Conservation (phyloP, 2,113 vertebrate genomes). For the Periophthalmodon schlosseri region DNA sequence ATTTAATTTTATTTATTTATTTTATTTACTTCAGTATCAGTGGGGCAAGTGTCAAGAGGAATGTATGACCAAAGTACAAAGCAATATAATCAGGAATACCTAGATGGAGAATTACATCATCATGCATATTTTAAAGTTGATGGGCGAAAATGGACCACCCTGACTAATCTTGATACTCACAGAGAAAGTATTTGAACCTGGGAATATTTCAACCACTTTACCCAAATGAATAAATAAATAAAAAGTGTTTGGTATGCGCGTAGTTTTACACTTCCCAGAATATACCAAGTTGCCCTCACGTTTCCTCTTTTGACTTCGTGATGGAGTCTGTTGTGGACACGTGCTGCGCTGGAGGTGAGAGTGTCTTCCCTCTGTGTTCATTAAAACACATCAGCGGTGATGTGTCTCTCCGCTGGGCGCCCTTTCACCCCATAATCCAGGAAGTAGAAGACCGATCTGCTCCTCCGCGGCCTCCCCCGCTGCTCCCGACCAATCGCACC, state of each 20-base stretch:
- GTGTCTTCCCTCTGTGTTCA: constrained; percentile 28
- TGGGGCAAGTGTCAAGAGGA: no score
- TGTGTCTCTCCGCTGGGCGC: constrained; percentile 32
- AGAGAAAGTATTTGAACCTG: no score
- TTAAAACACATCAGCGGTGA: constrained; percentile 42
- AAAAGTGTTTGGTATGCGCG: background rate
- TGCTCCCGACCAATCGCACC: constrained; percentile 57
- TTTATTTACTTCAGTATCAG: no score
- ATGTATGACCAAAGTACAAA: no score
- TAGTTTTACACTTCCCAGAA: background rate
- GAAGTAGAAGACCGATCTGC: constrained; percentile 45
- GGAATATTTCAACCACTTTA: background rate
- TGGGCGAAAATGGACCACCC: no score
- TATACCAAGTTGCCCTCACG: background rate
- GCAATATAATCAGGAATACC: no score
- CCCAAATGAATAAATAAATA: background rate
- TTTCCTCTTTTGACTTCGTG: background rate
- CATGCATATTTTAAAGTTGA: no score
- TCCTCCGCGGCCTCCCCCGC: constrained; percentile 31
- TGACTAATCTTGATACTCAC: no score
- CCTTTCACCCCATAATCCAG: constrained; percentile 52
- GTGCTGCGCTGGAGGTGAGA: background rate
- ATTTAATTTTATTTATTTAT: no score
- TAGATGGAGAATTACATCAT: no score
- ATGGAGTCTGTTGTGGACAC: background rate